These are phyloP conservation scores for Drosophila quadrilineata DNA, from an alignment of 1,140 invertebrate species.

Conservation along the genomic window DNA sequence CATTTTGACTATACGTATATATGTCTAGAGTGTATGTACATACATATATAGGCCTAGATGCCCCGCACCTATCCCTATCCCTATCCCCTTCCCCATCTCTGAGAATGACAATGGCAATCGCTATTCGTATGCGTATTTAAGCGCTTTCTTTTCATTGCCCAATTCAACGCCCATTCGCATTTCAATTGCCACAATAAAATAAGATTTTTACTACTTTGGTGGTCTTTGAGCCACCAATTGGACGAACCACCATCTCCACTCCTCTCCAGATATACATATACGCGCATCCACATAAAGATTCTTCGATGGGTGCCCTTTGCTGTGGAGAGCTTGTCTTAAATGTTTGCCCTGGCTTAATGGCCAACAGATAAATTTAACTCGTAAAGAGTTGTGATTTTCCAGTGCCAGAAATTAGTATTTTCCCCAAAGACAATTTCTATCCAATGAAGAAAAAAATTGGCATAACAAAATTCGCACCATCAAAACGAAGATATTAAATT, in stretches of 20 bases:
- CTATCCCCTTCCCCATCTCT: no score
- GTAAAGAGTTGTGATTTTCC: conserved; percentile 37
- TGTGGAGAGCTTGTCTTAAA: conserved; percentile 58
- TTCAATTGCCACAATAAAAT: conserved; percentile 77
- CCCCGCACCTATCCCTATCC: no score
- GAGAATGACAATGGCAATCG: no score
- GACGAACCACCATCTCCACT: background rate
- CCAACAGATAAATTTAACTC: conserved; percentile 35
- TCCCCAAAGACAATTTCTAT: conserved; percentile 25
- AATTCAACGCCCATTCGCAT: conserved; percentile 76
- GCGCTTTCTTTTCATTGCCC: conserved; percentile 62
- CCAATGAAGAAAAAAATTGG: background rate
- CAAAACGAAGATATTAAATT: conserved; percentile 42
- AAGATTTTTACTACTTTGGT: conserved; percentile 64
- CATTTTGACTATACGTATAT: conserved; percentile 29
- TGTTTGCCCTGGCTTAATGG: conserved; percentile 34
- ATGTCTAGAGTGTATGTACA: no score
- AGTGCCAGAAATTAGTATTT: no score
- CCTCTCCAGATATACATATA: no score
- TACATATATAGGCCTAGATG: no score
- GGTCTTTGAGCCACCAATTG: conserved; percentile 50
- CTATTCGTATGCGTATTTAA: conserved; percentile 39
- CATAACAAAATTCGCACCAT: conserved; percentile 26
- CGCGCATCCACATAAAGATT: conserved; percentile 28
- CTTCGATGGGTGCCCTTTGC: conserved; percentile 35